These are phyloP conservation scores for Pegoplata infirma DNA, from an alignment of 2,888 invertebrate genomes.

Conservation along the genomic window DNA sequence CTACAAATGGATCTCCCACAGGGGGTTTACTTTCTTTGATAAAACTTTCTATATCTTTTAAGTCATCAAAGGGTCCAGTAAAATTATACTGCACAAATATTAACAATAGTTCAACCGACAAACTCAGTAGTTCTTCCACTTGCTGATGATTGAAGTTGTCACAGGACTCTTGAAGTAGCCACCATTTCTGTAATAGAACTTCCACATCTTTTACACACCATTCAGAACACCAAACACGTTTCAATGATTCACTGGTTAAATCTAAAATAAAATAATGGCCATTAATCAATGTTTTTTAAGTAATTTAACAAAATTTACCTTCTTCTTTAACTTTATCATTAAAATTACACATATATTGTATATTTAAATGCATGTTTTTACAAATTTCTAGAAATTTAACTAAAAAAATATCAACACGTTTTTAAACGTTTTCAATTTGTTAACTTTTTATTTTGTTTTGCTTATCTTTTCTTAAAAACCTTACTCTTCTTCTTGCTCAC, in stretches of 20 bases:
- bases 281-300: neutral
- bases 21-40: slow-evolving; percentile 35
- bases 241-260: slow-evolving; percentile 65
- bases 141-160: neutral
- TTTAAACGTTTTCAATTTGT: neutral
- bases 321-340: slow-evolving; percentile 66
- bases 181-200: slow-evolving; percentile 66
- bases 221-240: slow-evolving; percentile 69
- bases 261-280: slow-evolving; percentile 61
- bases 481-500: neutral
- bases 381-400: neutral
- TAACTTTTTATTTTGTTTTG: slow-evolving; percentile 24
- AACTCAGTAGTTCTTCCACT: slow-evolving; percentile 67
- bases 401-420: slow-evolving; percentile 5
- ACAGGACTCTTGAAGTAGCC: neutral
- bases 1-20: slow-evolving; percentile 62
- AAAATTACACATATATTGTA: slow-evolving; percentile 72
- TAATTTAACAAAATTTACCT: slow-evolving; percentile 53
- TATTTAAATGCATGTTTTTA: slow-evolving; percentile 58
- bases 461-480: slow-evolving; percentile 15
- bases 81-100: slow-evolving; percentile 90
- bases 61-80: slow-evolving; percentile 82
- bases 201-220: slow-evolving; percentile 68
- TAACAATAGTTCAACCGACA: slow-evolving; percentile 83
- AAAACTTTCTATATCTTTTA: slow-evolving; percentile 54